These are phyloP conservation scores for Saxidomus purpurata DNA, from an alignment of 1,140 invertebrate genomes.

Conservation along the genomic window DNA sequence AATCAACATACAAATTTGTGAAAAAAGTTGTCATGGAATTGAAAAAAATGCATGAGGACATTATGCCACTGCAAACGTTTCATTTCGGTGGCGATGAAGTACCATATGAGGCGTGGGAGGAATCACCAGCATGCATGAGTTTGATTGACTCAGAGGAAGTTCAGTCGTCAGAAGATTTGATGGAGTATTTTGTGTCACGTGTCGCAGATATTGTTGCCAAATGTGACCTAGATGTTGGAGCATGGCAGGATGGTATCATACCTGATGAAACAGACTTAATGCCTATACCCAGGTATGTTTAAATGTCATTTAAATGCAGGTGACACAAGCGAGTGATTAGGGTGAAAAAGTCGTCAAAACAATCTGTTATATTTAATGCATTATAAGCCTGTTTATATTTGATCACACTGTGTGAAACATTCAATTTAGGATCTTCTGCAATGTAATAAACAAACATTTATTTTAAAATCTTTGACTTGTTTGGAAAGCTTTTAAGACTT, in stretches of 20 bases:
- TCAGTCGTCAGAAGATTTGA: slow-evolving; percentile 73
- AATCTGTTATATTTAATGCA: no score
- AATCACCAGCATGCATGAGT: slow-evolving; percentile 79
- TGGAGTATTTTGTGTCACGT: slow-evolving; percentile 80
- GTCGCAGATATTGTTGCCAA: slow-evolving; percentile 72
- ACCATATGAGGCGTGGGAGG: slow-evolving; percentile 80
- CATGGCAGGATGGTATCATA: slow-evolving; percentile 83
- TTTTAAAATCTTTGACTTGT: no score
- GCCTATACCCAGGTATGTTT: slow-evolving; percentile 61
- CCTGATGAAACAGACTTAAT: slow-evolving; percentile 62
- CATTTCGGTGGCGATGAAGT: slow-evolving; percentile 86
- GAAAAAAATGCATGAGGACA: slow-evolving; percentile 78
- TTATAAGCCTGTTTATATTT: no score
- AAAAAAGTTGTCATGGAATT: slow-evolving; percentile 81
- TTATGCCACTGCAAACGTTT: slow-evolving; percentile 78
- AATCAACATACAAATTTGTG: slow-evolving; percentile 82
- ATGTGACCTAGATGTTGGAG: slow-evolving; percentile 77
- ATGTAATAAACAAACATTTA: no score
- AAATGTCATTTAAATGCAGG: not conserved
- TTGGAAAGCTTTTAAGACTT: no score
- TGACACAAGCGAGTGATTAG: no score
- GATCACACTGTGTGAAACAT: no score
- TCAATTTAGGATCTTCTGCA: no score
- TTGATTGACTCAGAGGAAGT: slow-evolving; percentile 73
- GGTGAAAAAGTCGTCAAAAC: no score